Evolutionary conservation across 2,888 invertebrate species (phyloP).

Genomic region (Drosophila putrida): DNA sequence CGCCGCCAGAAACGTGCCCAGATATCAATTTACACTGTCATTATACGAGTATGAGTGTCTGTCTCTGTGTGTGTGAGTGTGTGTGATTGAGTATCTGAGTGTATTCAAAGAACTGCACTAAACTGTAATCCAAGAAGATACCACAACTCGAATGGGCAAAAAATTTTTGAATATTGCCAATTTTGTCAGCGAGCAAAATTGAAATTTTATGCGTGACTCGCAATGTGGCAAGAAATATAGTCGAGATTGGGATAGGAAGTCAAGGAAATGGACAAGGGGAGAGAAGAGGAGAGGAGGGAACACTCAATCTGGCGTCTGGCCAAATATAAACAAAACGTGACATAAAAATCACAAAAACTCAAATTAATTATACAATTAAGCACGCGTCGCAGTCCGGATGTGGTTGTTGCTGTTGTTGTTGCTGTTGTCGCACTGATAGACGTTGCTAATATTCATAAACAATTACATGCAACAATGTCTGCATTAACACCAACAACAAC

Average conservation of each 20-base stretch:
- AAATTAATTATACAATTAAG: constrained; percentile 77
- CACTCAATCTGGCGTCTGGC: constrained; percentile 52
- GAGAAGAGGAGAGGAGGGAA: background rate
- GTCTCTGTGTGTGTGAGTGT: constrained; percentile 8
- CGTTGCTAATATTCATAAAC: constrained; percentile 57
- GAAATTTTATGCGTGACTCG: constrained; percentile 24
- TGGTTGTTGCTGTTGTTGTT: constrained; percentile 8
- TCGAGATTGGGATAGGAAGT: too few species aligned
- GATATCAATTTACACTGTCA: constrained; percentile 69
- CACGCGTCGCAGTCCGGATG: constrained; percentile 59
- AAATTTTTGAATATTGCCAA: constrained; percentile 18
- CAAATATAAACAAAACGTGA: constrained; percentile 73
- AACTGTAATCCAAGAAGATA: constrained; percentile 30
- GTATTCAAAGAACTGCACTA: constrained; percentile 25
- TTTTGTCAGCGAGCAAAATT: constrained; percentile 42
- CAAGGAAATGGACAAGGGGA: too few species aligned
- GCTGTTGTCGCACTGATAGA: background rate
- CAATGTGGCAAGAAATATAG: background rate
- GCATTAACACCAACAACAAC: constrained; percentile 24
- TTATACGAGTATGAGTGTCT: constrained; percentile 20
- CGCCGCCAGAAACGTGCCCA: constrained; percentile 56
- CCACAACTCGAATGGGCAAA: background rate
- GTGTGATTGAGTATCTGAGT: constrained; percentile 6
- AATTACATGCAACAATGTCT: constrained; percentile 49
- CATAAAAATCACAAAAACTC: constrained; percentile 49